Evolutionary conservation across 2,797 vertebrate genomes (phyloP).

Genomic region (Mycteria americana): DNA sequence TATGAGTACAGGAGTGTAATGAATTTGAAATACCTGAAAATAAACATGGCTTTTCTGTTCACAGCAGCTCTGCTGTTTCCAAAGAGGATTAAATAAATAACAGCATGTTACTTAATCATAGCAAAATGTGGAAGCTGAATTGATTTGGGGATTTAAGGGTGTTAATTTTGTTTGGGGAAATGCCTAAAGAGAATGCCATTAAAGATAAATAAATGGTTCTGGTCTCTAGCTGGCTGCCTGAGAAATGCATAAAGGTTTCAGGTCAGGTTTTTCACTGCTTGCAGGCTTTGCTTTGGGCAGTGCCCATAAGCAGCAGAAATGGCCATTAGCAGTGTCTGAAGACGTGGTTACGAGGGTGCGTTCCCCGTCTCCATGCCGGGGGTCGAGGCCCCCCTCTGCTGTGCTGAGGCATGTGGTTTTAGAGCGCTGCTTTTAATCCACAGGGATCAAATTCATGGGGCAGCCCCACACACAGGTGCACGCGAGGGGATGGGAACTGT

Average conservation of each 20-base stretch:
- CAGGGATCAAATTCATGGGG: neutral
- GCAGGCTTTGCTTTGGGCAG: neutral
- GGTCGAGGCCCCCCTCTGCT: neutral
- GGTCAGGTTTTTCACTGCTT: neutral
- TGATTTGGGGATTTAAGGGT: slow-evolving; percentile 13
- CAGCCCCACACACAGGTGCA: neutral
- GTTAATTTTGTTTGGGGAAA: slow-evolving; percentile 31
- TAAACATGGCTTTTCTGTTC: neutral
- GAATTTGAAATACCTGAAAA: neutral
- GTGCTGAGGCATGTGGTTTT: neutral
- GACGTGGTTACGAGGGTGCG: neutral
- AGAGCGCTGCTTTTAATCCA: neutral
- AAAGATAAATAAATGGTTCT: neutral
- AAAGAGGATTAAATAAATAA: slow-evolving; percentile 36
- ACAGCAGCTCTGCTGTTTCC: neutral
- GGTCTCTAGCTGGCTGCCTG: neutral
- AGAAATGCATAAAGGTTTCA: neutral
- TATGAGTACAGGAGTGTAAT: neutral
- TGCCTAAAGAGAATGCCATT: neutral
- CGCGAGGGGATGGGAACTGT: neutral
- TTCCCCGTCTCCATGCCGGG: fast-evolving
- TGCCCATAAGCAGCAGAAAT: neutral
- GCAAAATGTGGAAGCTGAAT: neutral
- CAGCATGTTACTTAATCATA: neutral
- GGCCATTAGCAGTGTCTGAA: neutral